phyloP scores from a whole-genome alignment of 2,888 invertebrate genomes.

The Rotaria sp. region DNA sequence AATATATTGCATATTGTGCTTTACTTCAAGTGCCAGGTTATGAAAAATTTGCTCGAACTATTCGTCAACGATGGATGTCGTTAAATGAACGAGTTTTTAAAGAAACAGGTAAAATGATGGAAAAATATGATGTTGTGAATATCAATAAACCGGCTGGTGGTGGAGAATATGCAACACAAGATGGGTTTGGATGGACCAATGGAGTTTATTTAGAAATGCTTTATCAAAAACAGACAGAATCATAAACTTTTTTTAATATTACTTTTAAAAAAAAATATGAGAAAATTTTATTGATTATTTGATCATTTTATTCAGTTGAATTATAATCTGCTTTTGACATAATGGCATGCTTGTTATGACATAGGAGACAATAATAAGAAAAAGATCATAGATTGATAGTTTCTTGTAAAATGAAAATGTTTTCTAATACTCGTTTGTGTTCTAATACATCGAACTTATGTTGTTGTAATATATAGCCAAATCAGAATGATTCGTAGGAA shows the following conservation, averaged over 20 bases:
- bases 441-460: too few relatives aligned
- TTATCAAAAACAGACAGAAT: not conserved
- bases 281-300: too few relatives aligned
- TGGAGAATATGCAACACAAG: conserved; percentile 80
- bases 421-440: too few relatives aligned
- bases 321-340: too few relatives aligned
- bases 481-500: too few relatives aligned
- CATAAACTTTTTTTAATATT: not conserved
- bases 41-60: conserved; percentile 62
- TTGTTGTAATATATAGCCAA: too few relatives aligned
- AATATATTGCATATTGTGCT: conserved; percentile 73
- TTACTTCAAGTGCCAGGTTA: conserved; percentile 68
- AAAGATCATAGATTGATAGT: too few relatives aligned
- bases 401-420: too few relatives aligned
- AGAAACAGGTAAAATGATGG: conserved; percentile 53
- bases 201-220: conserved; percentile 61
- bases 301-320: too few relatives aligned
- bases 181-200: conserved; percentile 89
- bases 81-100: conserved; percentile 51
- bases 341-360: too few relatives aligned
- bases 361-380: too few relatives aligned
- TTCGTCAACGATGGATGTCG: conserved; percentile 70
- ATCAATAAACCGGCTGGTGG: conserved; percentile 69
- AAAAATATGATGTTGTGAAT: conserved; percentile 48
- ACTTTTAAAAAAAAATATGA: too few relatives aligned